Evolutionary conservation across 1,140 invertebrate species (phyloP), one percentile per base, ranked within the genome.

Genomic region (Nasonia longicornis): DNA sequence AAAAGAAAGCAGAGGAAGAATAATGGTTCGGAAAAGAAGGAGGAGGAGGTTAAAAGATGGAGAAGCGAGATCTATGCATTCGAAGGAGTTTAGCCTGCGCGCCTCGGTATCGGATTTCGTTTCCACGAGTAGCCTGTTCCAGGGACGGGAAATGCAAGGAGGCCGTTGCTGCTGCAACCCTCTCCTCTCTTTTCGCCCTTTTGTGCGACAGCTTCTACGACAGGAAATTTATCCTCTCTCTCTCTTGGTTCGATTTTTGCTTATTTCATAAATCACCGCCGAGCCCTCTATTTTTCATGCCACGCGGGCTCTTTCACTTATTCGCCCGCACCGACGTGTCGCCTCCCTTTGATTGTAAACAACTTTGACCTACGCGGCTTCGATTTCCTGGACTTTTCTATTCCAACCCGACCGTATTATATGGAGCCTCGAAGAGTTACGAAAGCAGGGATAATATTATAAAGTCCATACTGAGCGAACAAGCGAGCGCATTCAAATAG

Each of bases 41-140:
- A 77, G 38, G 14, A 79, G 76, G 69, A 35, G 64, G 72, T 22
- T 73, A 71, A 81, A 80, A 77, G 74, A 80, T 76, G 79, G 79
- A 73, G 78, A 85, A 83, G 83, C 84, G 82, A 84, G 84, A 84
- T 84, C 83, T 82, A 82, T 84, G 83, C 84, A 86, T 83, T 85
- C 52, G 84, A 71, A 79, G 77, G 77, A 79, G 69, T 71, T 79
- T 77, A 77, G 76, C 76, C 67, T 70, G 42, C 42, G 64, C 66
- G 64, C n/a, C 76, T 58, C 52, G 52, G 76, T 77, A 77, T 77
- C 76, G 76, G 76, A 77, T 77, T 77, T 77, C 76, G 76, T 77
- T 77, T 77, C 76, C 64, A 31, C 76, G 76, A 77, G 76, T 69
- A 42, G 64, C 26, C 64, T 77, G 63, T 63, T 77, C 76, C 76